phyloP scores from a whole-genome alignment of 2,113 vertebrate species.

The Prinia subflava region DNA sequence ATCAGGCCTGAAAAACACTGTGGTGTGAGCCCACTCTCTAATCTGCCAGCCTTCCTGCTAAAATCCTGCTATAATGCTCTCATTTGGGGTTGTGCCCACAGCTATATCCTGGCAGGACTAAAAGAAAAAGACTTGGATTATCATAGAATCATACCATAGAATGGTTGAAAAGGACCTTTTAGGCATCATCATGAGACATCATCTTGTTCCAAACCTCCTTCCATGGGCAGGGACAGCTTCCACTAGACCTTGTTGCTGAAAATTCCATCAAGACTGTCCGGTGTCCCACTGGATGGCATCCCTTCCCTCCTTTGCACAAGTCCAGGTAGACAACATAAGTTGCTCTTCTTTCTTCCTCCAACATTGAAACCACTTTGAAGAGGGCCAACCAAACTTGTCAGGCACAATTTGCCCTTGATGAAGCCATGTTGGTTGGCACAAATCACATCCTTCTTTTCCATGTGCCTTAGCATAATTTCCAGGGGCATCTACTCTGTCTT shows the following conservation, averaged over 20 bases:
- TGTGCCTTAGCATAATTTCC: neutral
- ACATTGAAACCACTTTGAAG: neutral
- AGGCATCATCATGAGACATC: neutral
- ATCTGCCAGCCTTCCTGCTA: neutral
- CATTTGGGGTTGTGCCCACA: neutral
- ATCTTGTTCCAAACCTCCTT: neutral
- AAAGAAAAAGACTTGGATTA: neutral
- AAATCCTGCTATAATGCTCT: neutral
- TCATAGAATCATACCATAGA: neutral
- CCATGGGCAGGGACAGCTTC: neutral
- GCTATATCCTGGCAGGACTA: accelerated
- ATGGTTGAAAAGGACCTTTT: neutral
- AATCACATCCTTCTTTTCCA: neutral
- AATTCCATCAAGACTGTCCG: neutral
- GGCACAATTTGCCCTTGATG: neutral
- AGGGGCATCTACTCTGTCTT: neutral
- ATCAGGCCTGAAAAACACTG: neutral
- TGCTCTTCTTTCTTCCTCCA: neutral
- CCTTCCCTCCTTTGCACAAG: neutral
- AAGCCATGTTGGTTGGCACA: neutral
- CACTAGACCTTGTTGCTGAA: neutral
- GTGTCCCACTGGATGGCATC: too few relatives aligned
- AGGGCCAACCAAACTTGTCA: neutral
- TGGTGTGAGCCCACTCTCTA: neutral
- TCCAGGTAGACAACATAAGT: neutral